Evolutionary conservation across 2,113 vertebrate genomes (phyloP).

Genomic region (Oryzias celebensis): DNA sequence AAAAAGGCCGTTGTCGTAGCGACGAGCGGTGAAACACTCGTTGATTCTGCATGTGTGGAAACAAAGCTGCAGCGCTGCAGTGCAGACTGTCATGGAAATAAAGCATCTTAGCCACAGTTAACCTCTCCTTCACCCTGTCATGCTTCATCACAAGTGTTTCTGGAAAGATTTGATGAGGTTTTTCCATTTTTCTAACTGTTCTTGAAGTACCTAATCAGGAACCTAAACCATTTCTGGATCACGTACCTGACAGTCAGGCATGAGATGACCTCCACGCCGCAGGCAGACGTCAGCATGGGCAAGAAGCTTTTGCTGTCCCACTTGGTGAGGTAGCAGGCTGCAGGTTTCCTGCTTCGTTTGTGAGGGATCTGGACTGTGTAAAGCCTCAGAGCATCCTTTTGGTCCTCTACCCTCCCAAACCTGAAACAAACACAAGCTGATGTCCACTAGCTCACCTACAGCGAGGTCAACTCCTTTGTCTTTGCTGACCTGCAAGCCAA

Average conservation of each 20-base stretch:
- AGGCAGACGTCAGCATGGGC: constrained; percentile 86
- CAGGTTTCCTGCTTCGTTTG: constrained; percentile 87
- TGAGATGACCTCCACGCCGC: constrained; percentile 90
- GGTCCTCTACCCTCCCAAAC: constrained; percentile 87
- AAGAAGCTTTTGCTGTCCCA: constrained; percentile 90
- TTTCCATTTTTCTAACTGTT: too few species aligned
- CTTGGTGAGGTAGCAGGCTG: constrained; percentile 92
- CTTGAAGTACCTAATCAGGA: too few species aligned
- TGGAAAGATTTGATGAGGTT: too few species aligned
- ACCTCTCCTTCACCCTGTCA: too few species aligned
- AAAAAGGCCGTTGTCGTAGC: too few species aligned
- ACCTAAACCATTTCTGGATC: too few species aligned
- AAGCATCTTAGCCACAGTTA: too few species aligned
- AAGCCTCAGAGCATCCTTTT: constrained; percentile 80
- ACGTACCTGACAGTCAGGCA: constrained; percentile 86
- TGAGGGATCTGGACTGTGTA: constrained; percentile 96
- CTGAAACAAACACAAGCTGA: constrained; percentile 62
- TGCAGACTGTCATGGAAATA: too few species aligned
- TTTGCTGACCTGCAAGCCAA: constrained; percentile 86
- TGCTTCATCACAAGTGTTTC: too few species aligned
- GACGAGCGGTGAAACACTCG: too few species aligned
- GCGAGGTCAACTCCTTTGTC: not conserved
- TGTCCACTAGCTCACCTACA: not conserved
- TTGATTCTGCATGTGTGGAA: too few species aligned
- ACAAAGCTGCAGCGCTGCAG: too few species aligned